Percentiles rank a stretch among this genome's conserved stretches.
Conservation (phyloP, 2,888 invertebrate species). For the Caenorhabditis panamensis region DNA sequence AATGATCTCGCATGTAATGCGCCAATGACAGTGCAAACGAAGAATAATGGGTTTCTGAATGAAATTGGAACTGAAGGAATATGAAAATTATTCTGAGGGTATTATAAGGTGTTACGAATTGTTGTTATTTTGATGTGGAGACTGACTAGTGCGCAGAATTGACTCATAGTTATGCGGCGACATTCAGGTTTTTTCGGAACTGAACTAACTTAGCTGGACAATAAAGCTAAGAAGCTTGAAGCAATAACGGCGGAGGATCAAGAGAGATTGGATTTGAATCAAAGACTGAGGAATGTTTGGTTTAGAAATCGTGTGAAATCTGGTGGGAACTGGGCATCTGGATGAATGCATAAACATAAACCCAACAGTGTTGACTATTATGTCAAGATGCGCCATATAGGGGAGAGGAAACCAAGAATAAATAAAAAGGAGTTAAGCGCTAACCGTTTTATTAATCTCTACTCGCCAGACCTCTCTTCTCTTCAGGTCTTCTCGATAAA, state of each 20-base stretch:
- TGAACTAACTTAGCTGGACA: constrained; percentile 18
- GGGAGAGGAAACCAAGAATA: constrained; percentile 39
- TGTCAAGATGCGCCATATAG: constrained; percentile 54
- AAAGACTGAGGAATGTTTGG: constrained; percentile 27
- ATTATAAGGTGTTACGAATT: background rate
- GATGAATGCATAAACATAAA: constrained; percentile 36
- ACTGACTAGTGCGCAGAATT: background rate
- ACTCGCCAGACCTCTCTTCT: constrained; percentile 25
- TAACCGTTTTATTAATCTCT: constrained; percentile 62
- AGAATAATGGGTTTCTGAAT: constrained; percentile 42
- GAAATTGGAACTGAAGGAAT: constrained; percentile 8
- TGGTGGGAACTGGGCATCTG: constrained; percentile 9
- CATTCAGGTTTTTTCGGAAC: constrained; percentile 51
- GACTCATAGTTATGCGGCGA: background rate
- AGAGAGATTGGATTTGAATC: constrained; percentile 36
- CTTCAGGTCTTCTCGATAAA: constrained; percentile 3
- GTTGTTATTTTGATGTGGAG: background rate
- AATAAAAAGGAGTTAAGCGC: constrained; percentile 56
- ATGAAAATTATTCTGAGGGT: no score
- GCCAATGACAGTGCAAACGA: constrained; percentile 16
- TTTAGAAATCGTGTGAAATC: constrained; percentile 44
- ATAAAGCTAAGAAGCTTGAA: constrained; percentile 10
- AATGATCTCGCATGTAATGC: constrained; percentile 53
- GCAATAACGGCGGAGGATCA: constrained; percentile 28
- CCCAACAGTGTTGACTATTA: constrained; percentile 27